These are phyloP conservation scores for Neosilurus mollespiculum DNA, from an alignment of 2,797 vertebrate species.

Conservation along the genomic window DNA sequence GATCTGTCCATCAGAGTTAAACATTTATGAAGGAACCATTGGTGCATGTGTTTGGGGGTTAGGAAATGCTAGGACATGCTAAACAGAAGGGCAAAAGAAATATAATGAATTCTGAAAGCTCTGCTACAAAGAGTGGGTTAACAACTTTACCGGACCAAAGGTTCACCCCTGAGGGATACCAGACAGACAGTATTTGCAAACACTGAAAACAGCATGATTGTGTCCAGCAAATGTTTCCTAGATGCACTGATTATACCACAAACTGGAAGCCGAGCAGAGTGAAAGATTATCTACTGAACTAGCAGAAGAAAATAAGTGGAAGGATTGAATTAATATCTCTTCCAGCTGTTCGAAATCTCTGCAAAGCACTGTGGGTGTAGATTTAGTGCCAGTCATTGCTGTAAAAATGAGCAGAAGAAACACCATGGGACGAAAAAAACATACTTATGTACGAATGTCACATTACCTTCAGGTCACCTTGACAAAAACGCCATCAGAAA, in stretches of 20 bases:
- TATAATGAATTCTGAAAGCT: constrained; percentile 13
- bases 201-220: constrained; percentile 16
- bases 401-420: not conserved
- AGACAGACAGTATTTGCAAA: not conserved
- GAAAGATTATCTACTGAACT: constrained; percentile 11
- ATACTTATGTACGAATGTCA: no score
- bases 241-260: not conserved
- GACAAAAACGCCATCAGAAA: constrained; percentile 25
- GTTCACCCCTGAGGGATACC: constrained; percentile 14
- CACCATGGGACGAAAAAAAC: not conserved
- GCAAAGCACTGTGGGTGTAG: not conserved
- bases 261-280: not conserved
- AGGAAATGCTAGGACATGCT: constrained; percentile 7
- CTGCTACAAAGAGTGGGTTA: not conserved
- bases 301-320: constrained; percentile 1
- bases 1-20: not conserved
- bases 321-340: constrained; percentile 2
- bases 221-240: constrained; percentile 16
- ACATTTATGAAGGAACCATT: not conserved
- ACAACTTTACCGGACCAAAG: constrained; percentile 27
- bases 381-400: not conserved
- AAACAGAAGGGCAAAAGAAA: not conserved
- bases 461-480: constrained; percentile 24
- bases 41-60: not conserved
- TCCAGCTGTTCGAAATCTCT: not conserved